Evolutionary conservation across 1,140 invertebrate species (phyloP).

Genomic region (Dreissena rostriformis): DNA sequence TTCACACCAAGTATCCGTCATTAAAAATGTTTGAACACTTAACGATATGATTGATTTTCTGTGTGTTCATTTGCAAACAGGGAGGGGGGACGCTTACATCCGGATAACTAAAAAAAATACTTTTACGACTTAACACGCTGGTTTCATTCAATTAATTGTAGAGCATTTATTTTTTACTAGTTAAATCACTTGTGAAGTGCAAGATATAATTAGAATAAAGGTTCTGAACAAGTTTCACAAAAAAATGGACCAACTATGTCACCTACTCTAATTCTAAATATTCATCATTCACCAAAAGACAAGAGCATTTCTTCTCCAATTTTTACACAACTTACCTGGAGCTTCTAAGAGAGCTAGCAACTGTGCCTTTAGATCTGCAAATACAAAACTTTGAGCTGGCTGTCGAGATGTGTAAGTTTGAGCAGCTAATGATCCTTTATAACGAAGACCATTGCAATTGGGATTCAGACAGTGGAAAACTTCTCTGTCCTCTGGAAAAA

Average conservation of each 20-base stretch:
- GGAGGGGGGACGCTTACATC: too few species aligned
- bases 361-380: conserved; percentile 25
- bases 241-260: background rate
- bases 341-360: conserved; percentile 15
- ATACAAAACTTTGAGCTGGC: conserved; percentile 7
- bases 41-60: too few species aligned
- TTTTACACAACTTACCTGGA: conserved; percentile 3
- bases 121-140: too few species aligned
- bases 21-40: too few species aligned
- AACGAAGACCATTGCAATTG: conserved; percentile 12
- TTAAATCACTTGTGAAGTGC: background rate
- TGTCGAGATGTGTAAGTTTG: too few species aligned
- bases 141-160: background rate
- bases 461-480: conserved; percentile 19
- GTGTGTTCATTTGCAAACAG: too few species aligned
- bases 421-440: too few species aligned
- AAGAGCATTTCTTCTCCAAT: background rate
- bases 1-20: too few species aligned
- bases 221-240: background rate
- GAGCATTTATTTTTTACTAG: background rate
- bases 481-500: conserved; percentile 17
- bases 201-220: background rate
- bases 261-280: background rate
- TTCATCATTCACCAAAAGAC: background rate
- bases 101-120: too few species aligned